Conservation (phyloP, 2,888 invertebrate genomes). For the Dysmachus trigonus region DNA sequence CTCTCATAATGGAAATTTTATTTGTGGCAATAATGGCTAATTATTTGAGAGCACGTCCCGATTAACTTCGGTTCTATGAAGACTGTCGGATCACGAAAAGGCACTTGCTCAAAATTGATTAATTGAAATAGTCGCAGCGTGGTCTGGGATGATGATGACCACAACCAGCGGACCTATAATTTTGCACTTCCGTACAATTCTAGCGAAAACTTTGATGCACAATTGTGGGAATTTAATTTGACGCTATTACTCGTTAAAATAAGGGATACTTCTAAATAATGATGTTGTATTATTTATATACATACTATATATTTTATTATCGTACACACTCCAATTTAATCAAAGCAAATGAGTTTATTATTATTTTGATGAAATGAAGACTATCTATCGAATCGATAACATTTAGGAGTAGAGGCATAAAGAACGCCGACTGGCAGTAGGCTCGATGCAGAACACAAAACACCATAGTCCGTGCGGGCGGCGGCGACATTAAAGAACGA, state of each 20-base stretch:
- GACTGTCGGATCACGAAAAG: not conserved
- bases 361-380: not conserved
- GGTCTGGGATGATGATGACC: not conserved
- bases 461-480: too few relatives aligned
- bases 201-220: not conserved
- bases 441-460: too few relatives aligned
- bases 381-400: not conserved
- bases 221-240: too few relatives aligned
- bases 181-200: not conserved
- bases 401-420: too few relatives aligned
- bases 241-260: too few relatives aligned
- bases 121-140: not conserved
- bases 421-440: too few relatives aligned
- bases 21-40: not conserved
- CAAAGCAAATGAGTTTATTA: too few relatives aligned
- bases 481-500: too few relatives aligned
- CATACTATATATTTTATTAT: too few relatives aligned
- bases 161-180: not conserved
- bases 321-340: too few relatives aligned
- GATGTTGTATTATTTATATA: not conserved
- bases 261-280: not conserved
- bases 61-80: not conserved
- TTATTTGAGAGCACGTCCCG: not conserved
- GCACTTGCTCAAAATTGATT: not conserved
- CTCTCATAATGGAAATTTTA: not conserved